Evolutionary conservation across 2,888 invertebrate species (phyloP).

Genomic region (Oscheius sp.): DNA sequence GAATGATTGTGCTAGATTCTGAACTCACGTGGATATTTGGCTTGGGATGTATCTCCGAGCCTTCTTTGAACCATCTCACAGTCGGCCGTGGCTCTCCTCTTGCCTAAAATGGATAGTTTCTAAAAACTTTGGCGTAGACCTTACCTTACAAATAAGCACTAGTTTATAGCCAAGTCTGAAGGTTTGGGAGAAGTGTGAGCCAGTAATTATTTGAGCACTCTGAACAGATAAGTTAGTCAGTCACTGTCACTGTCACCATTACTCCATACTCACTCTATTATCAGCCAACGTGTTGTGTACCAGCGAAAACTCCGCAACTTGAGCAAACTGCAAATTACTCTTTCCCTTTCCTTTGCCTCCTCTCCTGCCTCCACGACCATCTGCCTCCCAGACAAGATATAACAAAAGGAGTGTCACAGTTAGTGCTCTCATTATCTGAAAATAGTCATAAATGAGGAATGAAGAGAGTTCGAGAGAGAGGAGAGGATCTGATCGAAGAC

Average conservation of each 20-base stretch:
- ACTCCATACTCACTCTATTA: slow-evolving; percentile 62
- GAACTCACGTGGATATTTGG: slow-evolving; percentile 68
- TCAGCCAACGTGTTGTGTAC: slow-evolving; percentile 67
- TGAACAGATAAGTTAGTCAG: slow-evolving; percentile 39
- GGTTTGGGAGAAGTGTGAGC: slow-evolving; percentile 71
- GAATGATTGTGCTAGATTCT: neutral
- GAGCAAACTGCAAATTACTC: slow-evolving; percentile 72
- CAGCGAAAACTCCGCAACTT: slow-evolving; percentile 72
- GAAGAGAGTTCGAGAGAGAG: neutral
- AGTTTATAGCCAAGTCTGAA: slow-evolving; percentile 88
- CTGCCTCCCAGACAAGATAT: neutral
- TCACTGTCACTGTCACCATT: neutral
- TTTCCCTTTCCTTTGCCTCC: slow-evolving; percentile 67
- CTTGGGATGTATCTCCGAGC: slow-evolving; percentile 84
- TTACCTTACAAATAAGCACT: slow-evolving; percentile 83
- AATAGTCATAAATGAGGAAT: neutral
- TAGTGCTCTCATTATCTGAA: neutral
- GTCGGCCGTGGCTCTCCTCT: slow-evolving; percentile 89
- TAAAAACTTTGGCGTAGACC: neutral
- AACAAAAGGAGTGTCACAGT: slow-evolving; percentile 5
- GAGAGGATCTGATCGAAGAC: slow-evolving; percentile 4
- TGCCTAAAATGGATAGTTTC: slow-evolving; percentile 78
- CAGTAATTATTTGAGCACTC: slow-evolving; percentile 72
- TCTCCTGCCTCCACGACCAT: slow-evolving; percentile 65
- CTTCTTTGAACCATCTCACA: slow-evolving; percentile 95